Percentiles rank a stretch among this genome's conserved stretches.
Conservation (phyloP, 2,113 vertebrate genomes). For the Phalacrocorax pelagicus region DNA sequence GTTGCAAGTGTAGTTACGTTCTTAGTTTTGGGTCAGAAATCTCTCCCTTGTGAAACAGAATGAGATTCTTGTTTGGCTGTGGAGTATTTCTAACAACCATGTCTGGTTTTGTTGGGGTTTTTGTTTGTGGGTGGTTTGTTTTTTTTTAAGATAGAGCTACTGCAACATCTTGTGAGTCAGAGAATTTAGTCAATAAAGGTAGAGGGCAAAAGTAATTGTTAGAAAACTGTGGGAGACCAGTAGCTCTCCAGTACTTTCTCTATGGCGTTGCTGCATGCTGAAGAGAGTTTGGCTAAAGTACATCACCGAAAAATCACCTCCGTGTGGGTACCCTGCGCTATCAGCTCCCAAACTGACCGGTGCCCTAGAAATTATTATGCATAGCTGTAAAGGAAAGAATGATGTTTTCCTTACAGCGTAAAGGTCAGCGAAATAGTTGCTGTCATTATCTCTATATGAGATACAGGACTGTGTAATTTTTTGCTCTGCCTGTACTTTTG, state of each 20-base stretch:
- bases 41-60: background rate
- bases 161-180: background rate
- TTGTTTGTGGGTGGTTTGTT: background rate
- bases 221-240: background rate
- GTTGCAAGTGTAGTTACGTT: background rate
- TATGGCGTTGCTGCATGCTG: background rate
- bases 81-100: background rate
- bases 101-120: background rate
- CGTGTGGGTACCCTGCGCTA: fast-evolving
- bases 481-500: background rate
- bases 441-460: background rate
- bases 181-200: background rate
- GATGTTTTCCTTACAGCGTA: background rate
- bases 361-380: background rate
- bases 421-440: background rate
- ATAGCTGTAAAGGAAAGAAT: background rate
- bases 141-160: background rate
- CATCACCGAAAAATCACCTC: background rate
- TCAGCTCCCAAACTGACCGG: background rate
- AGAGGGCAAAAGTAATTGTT: background rate
- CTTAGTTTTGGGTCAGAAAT: background rate
- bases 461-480: background rate
- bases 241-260: background rate
- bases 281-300: background rate
- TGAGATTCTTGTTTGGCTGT: background rate